phyloP scores from a whole-genome alignment of 2,797 vertebrate genomes.

The Saxicola maurus region DNA sequence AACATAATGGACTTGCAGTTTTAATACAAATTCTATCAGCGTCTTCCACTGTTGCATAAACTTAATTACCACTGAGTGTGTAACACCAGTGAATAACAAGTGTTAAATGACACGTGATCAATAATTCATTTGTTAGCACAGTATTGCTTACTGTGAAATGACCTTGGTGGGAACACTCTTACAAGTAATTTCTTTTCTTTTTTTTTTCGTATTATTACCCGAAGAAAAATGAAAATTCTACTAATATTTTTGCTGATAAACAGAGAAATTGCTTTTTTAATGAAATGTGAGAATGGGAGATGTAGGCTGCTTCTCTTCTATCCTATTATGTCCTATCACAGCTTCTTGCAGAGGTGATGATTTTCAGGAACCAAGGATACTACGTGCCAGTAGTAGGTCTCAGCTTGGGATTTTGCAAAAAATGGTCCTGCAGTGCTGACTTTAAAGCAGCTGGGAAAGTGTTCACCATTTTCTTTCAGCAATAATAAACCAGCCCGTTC shows the following conservation, averaged over 20 bases:
- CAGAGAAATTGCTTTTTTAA: neutral
- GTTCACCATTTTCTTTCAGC: neutral
- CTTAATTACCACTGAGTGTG: constrained; percentile 54
- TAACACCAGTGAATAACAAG: constrained; percentile 40
- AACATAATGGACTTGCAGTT: neutral
- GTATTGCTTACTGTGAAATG: constrained; percentile 44
- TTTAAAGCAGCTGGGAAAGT: neutral
- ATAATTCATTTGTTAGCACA: constrained; percentile 53
- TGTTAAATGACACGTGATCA: constrained; percentile 51
- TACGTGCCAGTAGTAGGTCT: accelerated
- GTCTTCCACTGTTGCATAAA: constrained; percentile 28
- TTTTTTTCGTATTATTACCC: neutral
- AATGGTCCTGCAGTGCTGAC: neutral
- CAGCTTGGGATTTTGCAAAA: neutral
- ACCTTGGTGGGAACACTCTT: constrained; percentile 6
- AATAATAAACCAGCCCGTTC: neutral
- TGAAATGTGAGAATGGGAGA: neutral
- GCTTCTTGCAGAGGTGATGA: neutral
- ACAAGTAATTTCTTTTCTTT: neutral
- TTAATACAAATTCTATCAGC: constrained; percentile 26
- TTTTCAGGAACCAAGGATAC: neutral
- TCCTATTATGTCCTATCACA: neutral
- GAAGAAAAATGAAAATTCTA: neutral
- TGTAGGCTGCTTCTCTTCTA: neutral
- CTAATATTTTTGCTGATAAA: neutral